Evolutionary conservation across 64 coral and sea anemone genomes (phyloP).

Genomic region (Montipora foliosa): DNA sequence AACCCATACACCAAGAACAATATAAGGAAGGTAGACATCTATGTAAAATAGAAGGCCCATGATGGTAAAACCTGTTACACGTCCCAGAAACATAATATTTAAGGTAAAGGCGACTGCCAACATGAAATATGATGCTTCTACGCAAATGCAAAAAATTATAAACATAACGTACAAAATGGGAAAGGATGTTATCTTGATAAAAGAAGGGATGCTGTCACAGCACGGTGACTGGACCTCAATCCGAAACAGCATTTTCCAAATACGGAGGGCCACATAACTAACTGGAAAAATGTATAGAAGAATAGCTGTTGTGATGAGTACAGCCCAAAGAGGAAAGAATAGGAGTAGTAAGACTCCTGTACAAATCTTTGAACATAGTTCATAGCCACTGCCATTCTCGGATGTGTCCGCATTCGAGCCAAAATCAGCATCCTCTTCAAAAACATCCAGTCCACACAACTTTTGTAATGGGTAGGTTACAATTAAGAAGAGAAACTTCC

Average conservation of each 20-base stretch:
- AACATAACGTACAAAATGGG: conserved; percentile 90
- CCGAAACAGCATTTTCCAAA: conserved; percentile 93
- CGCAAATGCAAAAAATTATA: conserved; percentile 90
- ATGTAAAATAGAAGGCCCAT: conserved; percentile 89
- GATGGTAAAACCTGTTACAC: conserved; percentile 80
- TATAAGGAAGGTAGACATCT: conserved; percentile 83
- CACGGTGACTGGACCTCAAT: conserved; percentile 74
- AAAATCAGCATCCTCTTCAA: conserved; percentile 37
- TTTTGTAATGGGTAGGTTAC: conserved; percentile 66
- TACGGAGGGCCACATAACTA: conserved; percentile 94
- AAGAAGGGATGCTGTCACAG: conserved; percentile 71
- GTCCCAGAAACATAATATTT: conserved; percentile 85
- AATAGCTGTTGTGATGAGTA: conserved; percentile 77
- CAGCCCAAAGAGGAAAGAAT: conserved; percentile 81
- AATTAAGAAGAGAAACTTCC: conserved; percentile 90
- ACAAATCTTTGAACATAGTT: conserved; percentile 51
- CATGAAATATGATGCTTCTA: conserved; percentile 86
- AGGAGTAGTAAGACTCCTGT: conserved; percentile 45
- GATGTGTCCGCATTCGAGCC: background rate
- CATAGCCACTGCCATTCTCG: background rate
- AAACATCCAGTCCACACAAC: conserved; percentile 12
- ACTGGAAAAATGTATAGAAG: conserved; percentile 86
- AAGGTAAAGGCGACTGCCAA: conserved; percentile 69
- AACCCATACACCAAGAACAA: conserved; percentile 51
- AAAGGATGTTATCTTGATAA: conserved; percentile 66